Conservation (phyloP, 2,113 vertebrate genomes). For the Neotragus moschatus region DNA sequence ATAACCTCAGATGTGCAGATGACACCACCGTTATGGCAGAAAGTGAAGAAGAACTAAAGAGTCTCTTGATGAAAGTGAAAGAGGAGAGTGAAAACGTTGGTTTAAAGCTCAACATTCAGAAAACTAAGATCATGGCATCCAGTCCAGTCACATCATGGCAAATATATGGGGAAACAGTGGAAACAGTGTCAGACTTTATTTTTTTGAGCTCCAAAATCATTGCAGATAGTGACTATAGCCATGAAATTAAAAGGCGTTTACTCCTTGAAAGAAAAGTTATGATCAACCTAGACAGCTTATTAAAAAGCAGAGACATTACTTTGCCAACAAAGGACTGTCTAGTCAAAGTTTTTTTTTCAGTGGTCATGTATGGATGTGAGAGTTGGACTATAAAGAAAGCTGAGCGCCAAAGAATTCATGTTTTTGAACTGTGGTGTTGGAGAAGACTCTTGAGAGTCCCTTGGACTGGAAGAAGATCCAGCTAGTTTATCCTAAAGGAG, state of each 20-base stretch:
- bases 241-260: background rate
- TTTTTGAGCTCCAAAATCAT: background rate
- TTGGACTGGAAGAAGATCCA: background rate
- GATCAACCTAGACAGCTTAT: background rate
- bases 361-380: background rate
- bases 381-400: background rate
- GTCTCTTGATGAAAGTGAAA: background rate
- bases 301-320: background rate
- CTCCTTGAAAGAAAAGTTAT: background rate
- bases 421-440: background rate
- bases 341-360: background rate
- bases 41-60: background rate
- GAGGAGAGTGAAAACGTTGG: background rate
- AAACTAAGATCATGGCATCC: background rate
- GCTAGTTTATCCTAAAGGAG: background rate
- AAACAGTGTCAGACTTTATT: background rate
- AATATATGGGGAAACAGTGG: background rate
- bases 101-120: background rate
- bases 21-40: background rate
- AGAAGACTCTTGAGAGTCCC: background rate
- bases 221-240: background rate
- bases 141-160: fast-evolving
- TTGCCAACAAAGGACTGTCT: background rate
- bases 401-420: fast-evolving
- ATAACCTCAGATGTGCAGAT: background rate